phyloP scores from a whole-genome alignment of 2,797 vertebrate genomes.

The Vespertilio murinus region DNA sequence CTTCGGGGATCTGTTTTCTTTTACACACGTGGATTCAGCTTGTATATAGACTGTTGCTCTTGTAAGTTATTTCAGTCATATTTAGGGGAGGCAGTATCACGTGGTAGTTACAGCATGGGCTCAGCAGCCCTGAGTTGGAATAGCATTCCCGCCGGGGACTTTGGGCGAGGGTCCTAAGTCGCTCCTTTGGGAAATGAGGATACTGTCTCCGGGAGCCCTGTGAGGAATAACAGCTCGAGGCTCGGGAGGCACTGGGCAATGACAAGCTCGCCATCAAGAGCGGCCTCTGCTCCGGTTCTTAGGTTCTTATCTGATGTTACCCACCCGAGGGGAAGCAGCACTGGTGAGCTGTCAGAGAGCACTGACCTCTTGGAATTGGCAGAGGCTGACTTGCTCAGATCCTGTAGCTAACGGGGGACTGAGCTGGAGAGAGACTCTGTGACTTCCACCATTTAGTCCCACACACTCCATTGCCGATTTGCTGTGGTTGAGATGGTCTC shows the following conservation, averaged over 20 bases:
- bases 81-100: neutral
- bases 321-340: neutral
- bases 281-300: neutral
- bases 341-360: neutral
- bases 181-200: neutral
- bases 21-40: neutral
- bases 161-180: neutral
- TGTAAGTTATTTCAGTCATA: neutral
- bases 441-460: neutral
- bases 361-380: neutral
- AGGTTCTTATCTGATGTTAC: neutral
- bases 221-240: neutral
- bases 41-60: neutral
- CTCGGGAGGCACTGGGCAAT: neutral
- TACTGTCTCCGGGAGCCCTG: neutral
- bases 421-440: neutral
- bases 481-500: neutral
- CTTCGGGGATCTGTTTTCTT: neutral
- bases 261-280: neutral
- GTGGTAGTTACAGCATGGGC: neutral
- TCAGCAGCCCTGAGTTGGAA: neutral
- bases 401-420: neutral
- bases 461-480: neutral
- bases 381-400: neutral
- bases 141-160: neutral